These are phyloP conservation scores for Venustaconcha ellipsiformis DNA, from an alignment of 1,140 invertebrate species.

Conservation along the genomic window DNA sequence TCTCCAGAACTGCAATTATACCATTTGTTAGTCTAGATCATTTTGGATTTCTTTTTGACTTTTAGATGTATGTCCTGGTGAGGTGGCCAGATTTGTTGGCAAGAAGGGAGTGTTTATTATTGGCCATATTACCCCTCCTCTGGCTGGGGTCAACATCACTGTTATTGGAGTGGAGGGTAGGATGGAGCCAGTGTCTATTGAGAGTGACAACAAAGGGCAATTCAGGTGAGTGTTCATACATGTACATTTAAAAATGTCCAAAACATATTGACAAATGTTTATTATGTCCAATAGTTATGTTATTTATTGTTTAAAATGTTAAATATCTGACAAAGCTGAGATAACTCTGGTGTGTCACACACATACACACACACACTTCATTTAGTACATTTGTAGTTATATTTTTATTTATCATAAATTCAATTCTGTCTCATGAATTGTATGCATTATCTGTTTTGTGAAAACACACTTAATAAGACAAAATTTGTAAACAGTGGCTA, in stretches of 20 bases:
- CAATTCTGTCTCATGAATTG: too few species aligned
- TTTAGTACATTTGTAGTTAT: too few species aligned
- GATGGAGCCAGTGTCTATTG: conserved; percentile 43
- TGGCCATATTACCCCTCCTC: conserved; percentile 75
- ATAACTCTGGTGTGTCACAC: too few species aligned
- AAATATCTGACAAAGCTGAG: background rate
- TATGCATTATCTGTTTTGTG: too few species aligned
- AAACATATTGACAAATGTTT: background rate
- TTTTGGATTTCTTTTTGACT: conserved; percentile 8
- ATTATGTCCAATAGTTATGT: background rate
- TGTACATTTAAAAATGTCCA: background rate
- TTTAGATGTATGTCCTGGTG: conserved; percentile 80
- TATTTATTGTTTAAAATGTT: background rate
- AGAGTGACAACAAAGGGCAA: conserved; percentile 76
- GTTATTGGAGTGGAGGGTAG: conserved; percentile 61
- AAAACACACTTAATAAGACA: too few species aligned
- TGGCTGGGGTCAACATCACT: conserved; percentile 78
- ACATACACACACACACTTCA: background rate
- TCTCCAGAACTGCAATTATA: background rate
- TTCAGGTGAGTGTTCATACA: conserved; percentile 54
- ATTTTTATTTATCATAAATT: too few species aligned
- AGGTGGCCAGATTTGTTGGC: conserved; percentile 72
- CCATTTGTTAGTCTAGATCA: too few species aligned
- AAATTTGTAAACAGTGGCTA: too few species aligned
- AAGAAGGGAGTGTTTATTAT: conserved; percentile 74